Conservation (phyloP, 2,888 invertebrate genomes). For the Alloscopus bannaensis region DNA sequence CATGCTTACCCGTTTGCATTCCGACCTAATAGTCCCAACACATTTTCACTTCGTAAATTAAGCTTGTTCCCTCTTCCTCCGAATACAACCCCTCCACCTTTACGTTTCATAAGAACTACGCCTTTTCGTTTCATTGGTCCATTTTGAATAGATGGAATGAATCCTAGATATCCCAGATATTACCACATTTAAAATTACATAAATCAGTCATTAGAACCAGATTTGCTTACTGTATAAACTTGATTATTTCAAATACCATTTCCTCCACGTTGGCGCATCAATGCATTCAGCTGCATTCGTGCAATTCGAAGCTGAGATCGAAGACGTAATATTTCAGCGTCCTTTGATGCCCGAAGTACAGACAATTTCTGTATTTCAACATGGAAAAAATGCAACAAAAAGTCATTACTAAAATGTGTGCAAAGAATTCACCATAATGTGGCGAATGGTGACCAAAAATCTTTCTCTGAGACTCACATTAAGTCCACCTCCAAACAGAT, state of each 20-base stretch:
- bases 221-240: not conserved
- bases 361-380: conserved; percentile 25
- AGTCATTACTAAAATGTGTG: not conserved
- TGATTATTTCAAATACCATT: not conserved
- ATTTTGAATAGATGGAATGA: not conserved
- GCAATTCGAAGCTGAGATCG: not conserved
- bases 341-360: conserved; percentile 30
- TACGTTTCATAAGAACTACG: not conserved
- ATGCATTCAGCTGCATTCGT: not conserved
- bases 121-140: not conserved
- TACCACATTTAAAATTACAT: not conserved
- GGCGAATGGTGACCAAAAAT: not conserved
- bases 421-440: not conserved
- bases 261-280: not conserved
- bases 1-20: not conserved
- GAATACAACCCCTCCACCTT: conserved; percentile 31
- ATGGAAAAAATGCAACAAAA: not conserved
- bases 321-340: conserved; percentile 37
- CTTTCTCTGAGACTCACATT: no score
- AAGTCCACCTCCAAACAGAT: not conserved
- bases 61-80: not conserved
- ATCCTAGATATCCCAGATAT: not conserved
- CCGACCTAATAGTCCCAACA: not conserved
- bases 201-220: not conserved
- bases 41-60: not conserved